These are phyloP conservation scores for Eurytoma californica DNA, from an alignment of 2,888 invertebrate genomes.

Conservation along the genomic window DNA sequence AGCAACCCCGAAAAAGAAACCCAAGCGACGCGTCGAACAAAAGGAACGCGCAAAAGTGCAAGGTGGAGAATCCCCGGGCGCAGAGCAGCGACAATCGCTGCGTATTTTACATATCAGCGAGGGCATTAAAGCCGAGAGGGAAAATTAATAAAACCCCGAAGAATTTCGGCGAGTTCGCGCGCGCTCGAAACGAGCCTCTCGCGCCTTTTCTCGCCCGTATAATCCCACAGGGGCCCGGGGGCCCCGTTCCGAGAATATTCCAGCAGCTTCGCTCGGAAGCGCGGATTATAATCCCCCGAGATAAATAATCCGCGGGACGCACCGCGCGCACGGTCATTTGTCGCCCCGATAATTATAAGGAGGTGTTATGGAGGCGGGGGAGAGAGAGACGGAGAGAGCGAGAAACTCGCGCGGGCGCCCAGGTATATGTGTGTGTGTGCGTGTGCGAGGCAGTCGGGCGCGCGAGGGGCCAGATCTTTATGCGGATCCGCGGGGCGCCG, in stretches of 20 bases:
- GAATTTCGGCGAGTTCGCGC: neutral
- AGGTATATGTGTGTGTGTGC: no score
- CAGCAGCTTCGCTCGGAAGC: slow-evolving; percentile 43
- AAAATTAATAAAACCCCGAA: neutral
- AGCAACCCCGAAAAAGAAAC: neutral
- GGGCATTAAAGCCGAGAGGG: slow-evolving; percentile 18
- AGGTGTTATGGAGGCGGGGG: slow-evolving; percentile 63
- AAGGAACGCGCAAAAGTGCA: neutral
- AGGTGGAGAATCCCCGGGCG: neutral
- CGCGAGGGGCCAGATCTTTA: slow-evolving; percentile 43
- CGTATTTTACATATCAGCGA: slow-evolving; percentile 45
- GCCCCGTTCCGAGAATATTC: slow-evolving; percentile 35
- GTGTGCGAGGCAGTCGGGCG: neutral
- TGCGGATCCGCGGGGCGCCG: slow-evolving; percentile 67
- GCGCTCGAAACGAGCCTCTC: neutral
- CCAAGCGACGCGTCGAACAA: neutral
- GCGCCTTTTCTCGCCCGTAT: neutral
- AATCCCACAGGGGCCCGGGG: neutral
- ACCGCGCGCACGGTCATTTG: slow-evolving; percentile 67
- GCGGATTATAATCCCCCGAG: slow-evolving; percentile 42
- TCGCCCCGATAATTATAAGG: slow-evolving; percentile 74
- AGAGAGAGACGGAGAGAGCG: neutral
- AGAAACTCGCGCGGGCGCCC: slow-evolving; percentile 4
- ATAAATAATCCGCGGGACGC: slow-evolving; percentile 48
- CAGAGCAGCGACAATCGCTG: neutral